phyloP scores from a whole-genome alignment of 2,797 vertebrate genomes.

The Malurus leucopterus region DNA sequence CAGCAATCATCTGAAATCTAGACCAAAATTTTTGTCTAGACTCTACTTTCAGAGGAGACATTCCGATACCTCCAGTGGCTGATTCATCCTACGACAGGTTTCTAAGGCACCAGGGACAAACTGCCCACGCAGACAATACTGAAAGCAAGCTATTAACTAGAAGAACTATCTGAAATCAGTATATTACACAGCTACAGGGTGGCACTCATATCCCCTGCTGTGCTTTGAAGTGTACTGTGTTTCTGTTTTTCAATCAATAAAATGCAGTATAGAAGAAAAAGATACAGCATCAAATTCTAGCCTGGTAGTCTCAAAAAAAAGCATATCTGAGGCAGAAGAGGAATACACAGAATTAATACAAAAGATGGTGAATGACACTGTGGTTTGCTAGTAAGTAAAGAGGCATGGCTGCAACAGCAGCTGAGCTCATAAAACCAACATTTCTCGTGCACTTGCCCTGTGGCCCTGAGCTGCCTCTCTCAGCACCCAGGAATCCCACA shows the following conservation, averaged over 20 bases:
- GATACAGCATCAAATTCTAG: not conserved
- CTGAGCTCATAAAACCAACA: not conserved
- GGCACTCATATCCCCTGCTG: not conserved
- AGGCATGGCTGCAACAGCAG: not conserved
- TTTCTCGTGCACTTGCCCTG: not conserved
- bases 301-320: not conserved
- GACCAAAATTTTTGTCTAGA: not conserved
- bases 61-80: not conserved
- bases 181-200: not conserved
- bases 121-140: not conserved
- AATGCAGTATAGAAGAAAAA: not conserved
- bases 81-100: not conserved
- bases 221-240: not conserved
- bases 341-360: not conserved
- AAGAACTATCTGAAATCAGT: not conserved
- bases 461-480: not conserved
- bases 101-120: not conserved
- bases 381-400: not conserved
- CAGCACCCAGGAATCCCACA: not conserved
- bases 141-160: not conserved
- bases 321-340: not conserved
- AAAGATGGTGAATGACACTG: not conserved
- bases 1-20: not conserved
- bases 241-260: not conserved
- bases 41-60: not conserved